Evolutionary conservation across 2,113 vertebrate species (phyloP).

Genomic region (Zosterops borbonicus): DNA sequence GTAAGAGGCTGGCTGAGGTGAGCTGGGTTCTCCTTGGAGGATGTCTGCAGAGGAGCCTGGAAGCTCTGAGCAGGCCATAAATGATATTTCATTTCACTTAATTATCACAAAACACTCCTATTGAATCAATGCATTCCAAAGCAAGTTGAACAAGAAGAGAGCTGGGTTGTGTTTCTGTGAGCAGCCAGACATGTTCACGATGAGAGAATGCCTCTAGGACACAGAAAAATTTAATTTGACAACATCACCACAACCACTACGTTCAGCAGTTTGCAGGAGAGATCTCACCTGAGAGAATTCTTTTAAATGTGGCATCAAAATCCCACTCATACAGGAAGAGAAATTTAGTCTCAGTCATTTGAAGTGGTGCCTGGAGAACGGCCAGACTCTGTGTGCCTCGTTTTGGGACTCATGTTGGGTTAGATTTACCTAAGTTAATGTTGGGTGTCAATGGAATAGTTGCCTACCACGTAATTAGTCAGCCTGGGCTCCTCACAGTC

Average conservation of each 20-base stretch:
- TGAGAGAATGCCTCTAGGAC: conserved; percentile 13
- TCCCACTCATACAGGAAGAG: background rate
- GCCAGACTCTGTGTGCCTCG: background rate
- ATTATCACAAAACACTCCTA: background rate
- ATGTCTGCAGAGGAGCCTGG: background rate
- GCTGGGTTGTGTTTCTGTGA: background rate
- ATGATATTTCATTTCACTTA: background rate
- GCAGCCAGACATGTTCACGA: background rate
- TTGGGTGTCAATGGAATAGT: background rate
- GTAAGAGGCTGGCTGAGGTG: background rate
- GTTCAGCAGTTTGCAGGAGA: background rate
- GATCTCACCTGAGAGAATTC: conserved; percentile 27
- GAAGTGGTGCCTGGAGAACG: background rate
- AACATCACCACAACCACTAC: background rate
- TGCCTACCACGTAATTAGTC: conserved; percentile 10
- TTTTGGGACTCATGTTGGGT: background rate
- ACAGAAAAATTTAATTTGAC: conserved; percentile 26
- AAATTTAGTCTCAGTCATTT: background rate
- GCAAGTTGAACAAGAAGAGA: background rate
- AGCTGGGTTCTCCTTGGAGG: background rate
- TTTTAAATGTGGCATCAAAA: background rate
- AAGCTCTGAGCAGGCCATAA: background rate
- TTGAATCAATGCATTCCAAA: background rate
- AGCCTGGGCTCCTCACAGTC: background rate
- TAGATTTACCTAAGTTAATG: background rate